Evolutionary conservation across 2,888 invertebrate species (phyloP).

Genomic region (Conus canariensis): DNA sequence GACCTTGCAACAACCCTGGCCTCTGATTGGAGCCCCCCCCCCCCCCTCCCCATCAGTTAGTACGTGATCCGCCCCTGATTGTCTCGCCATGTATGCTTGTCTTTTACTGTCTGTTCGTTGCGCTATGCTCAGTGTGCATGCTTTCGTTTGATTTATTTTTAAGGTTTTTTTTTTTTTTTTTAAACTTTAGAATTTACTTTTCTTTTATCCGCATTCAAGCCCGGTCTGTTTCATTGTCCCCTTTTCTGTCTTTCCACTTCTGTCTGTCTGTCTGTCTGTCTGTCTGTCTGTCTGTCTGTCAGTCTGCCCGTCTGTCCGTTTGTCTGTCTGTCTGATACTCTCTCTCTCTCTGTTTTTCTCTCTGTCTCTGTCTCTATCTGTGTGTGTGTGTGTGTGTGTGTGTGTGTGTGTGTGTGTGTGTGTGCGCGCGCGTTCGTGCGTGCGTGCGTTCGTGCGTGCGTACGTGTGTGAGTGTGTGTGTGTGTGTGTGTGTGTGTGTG

Average conservation of each 20-base stretch:
- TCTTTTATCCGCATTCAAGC: too few relatives aligned
- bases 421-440: background rate
- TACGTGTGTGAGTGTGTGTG: background rate
- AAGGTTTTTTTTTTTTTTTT: too few relatives aligned
- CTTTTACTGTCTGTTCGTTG: too few relatives aligned
- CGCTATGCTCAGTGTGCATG: background rate
- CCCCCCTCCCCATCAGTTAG: too few relatives aligned
- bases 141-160: too few relatives aligned
- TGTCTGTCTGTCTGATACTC: background rate
- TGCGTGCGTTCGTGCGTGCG: background rate
- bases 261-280: background rate
- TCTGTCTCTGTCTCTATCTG: background rate
- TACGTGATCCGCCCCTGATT: too few relatives aligned
- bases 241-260: background rate
- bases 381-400: background rate
- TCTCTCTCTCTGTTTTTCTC: background rate
- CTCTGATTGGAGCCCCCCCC: too few relatives aligned
- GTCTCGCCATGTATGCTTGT: too few relatives aligned
- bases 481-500: background rate
- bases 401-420: constrained; percentile 4
- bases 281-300: background rate
- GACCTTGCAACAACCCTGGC: too few relatives aligned
- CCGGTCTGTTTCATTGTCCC: too few relatives aligned
- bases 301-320: background rate
- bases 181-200: too few relatives aligned